Base-by-base conservation (phyloP, 2,888 invertebrate species). In the Scaptomyza polygonia region DNA sequence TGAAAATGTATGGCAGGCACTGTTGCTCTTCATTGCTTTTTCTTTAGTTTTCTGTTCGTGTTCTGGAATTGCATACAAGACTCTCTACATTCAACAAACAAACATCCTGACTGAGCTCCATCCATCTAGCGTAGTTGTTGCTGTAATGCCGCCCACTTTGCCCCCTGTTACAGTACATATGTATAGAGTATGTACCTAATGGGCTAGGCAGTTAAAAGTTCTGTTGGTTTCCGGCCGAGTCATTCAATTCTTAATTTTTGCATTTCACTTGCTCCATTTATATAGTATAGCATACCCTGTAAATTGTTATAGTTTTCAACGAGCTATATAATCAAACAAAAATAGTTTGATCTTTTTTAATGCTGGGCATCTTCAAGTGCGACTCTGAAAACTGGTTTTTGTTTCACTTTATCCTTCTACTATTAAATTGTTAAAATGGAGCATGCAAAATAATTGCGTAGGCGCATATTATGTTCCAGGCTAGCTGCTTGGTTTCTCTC, bases 391-490 rank as follows among this genome's bases (percentile, higher is more conserved):
- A 14, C 14, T 36, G 4, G 36, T 14, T 14, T 51, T 44, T 48
- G n/a, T 42, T 29, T n/a, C n/a, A n/a, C 27, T 16, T 16, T 16
- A 1, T 39, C 3, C 1, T 14, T 36, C 7, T 3, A 36, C 42
- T 44, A n/a, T 59, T 68, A 79, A 81, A 81, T 73, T 86, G 83
- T 72, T 82, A 81, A 81, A 81, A 67, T 81, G 83, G 86, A 76
- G 83, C 77, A 85, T 73, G 77, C 65, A 79, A 81, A 79, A 81
- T 86, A 81, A 81, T 81, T 86, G 86, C 86, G 79, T 79, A 70
- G 67, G 67, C 64, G 48, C 63, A 72, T 55, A 54, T 71, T 58
- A 70, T 55, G 76, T 56, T 55, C 55, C 53, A 48, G 54, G 61
- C 48, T 39, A 39, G 27, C 21, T 21, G 29, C 29, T 9, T 9